Evolutionary conservation across 2,888 invertebrate genomes (phyloP), one percentile per base, ranked within the genome.

Genomic region (Ischnus inquisitorius): DNA sequence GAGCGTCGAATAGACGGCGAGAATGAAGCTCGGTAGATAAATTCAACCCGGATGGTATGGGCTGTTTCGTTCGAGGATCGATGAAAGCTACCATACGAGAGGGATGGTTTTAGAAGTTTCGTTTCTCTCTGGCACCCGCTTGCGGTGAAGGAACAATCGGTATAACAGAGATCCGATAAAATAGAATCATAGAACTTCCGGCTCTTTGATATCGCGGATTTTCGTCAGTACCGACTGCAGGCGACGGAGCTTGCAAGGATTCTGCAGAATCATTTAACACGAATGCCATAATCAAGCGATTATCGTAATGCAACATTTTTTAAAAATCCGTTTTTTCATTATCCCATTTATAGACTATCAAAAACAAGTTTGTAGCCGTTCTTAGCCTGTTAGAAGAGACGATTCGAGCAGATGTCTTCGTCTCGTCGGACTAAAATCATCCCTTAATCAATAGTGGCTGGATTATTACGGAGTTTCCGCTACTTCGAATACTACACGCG

Each of bases 151-250:
- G 5, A 34, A 34, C 34, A 34, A 34, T 34, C 34, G 34, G 34
- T 34, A 34, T 34, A 34, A 6, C 16, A 16, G 67, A 3, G 3
- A 14, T 77, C 14, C 1, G 22, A 4, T 51, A 51, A 10, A 5
- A 51, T 39, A 1, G 16, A n/a, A 34, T 34, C 34, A 34, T 34
- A 34, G 5, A 34, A 8, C 1, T 34, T 4, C 8, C 34, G 34
- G 34, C 34, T 6, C 34, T 34, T 2, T 34, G 34, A 34, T 8
- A 34, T 34, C 6, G 34, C 34, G 6, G 34, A 16, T 67, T 57
- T 3, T 41, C 71, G 65, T 72, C 16, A 4, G 46, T 82, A 79
- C 78, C 78, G 69, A 19, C 82, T 3, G 46, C 3, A 39, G 78
- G 60, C 28, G 14, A 34, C 8, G 6, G 54, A 69, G 10, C 22